Evolutionary conservation across 2,888 invertebrate genomes (phyloP).

Genomic region (Chrysodeixis includens): DNA sequence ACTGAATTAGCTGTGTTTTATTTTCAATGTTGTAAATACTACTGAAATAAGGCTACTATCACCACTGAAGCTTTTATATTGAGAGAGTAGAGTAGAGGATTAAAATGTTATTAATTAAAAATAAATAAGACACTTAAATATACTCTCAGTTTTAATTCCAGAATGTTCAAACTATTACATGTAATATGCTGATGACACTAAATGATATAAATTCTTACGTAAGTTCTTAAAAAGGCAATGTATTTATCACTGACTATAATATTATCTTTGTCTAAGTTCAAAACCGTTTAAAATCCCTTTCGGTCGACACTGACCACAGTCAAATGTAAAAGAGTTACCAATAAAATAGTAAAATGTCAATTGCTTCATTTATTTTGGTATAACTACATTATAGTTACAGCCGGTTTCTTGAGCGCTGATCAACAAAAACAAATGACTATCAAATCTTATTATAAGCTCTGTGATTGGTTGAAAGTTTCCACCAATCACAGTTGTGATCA

Average conservation of each 20-base stretch:
- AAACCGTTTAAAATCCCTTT: constrained; percentile 35
- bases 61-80: no score
- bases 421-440: no score
- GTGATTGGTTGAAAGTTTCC: no score
- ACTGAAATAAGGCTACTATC: no score
- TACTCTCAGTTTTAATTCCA: constrained; percentile 65
- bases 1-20: no score
- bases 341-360: neutral
- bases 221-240: constrained; percentile 60
- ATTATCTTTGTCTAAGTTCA: constrained; percentile 45
- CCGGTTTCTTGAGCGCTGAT: no score
- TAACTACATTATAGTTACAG: constrained; percentile 9
- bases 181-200: constrained; percentile 62
- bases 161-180: constrained; percentile 73
- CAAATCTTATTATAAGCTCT: no score
- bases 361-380: neutral
- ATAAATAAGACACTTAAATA: constrained; percentile 31
- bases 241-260: constrained; percentile 53
- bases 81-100: no score
- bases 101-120: no score
- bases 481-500: no score
- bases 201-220: constrained; percentile 45
- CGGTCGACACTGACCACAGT: constrained; percentile 19
- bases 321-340: neutral
- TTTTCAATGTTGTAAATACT: no score